Evolutionary conservation across 2,888 invertebrate species (phyloP).

Genomic region (Tetranychus piercei): DNA sequence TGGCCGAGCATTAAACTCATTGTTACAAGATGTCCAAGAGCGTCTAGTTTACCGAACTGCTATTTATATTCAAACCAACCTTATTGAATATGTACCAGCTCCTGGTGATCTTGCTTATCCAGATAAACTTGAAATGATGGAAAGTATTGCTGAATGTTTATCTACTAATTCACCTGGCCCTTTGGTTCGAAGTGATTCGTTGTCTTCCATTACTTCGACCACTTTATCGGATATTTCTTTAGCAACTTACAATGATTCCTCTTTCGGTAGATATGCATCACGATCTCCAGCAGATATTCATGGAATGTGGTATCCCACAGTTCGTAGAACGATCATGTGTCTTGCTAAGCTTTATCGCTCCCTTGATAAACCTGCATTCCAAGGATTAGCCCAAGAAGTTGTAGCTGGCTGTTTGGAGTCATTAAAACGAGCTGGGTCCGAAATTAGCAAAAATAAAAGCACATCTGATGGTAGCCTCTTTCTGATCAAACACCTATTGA

Average conservation of each 20-base stretch:
- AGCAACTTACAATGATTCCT: conserved; percentile 11
- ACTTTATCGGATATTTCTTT: conserved; percentile 22
- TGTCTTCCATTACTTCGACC: conserved; percentile 30
- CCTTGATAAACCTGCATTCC: conserved; percentile 76
- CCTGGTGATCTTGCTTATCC: conserved; percentile 94
- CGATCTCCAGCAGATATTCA: conserved; percentile 85
- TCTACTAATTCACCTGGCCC: not conserved
- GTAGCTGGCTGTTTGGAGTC: conserved; percentile 77
- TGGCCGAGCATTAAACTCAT: conserved; percentile 54
- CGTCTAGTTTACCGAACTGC: conserved; percentile 84
- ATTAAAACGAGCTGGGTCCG: conserved; percentile 56
- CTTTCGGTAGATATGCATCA: conserved; percentile 27
- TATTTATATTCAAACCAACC: conserved; percentile 77
- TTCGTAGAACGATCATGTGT: conserved; percentile 78
- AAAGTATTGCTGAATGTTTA: conserved; percentile 37
- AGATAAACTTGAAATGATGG: conserved; percentile 93
- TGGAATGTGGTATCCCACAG: conserved; percentile 99
- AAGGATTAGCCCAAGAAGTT: conserved; percentile 89
- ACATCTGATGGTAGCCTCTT: conserved; percentile 81
- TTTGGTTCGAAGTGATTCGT: conserved; percentile 2
- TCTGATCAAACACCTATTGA: conserved; percentile 88
- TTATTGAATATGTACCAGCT: conserved; percentile 56
- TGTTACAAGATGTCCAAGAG: conserved; percentile 86
- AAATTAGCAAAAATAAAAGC: conserved; percentile 54
- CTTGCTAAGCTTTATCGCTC: conserved; percentile 79